Conservation (phyloP, 2,888 invertebrate species). For the Stomorhina lunata region DNA sequence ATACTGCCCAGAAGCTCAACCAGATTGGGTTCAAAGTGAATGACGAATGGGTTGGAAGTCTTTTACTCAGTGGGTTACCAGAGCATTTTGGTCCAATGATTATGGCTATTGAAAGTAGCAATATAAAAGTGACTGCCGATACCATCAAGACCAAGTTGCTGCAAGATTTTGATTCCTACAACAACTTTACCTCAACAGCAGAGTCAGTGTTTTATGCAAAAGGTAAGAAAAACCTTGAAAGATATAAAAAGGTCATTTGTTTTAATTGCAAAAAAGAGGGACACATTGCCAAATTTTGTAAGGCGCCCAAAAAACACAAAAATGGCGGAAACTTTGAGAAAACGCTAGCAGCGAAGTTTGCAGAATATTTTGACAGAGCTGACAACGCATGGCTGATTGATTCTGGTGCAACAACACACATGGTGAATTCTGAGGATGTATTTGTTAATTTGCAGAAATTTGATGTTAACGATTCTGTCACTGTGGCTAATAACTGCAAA, state of each 20-base stretch:
- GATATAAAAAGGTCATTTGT: neutral
- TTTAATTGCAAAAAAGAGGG: constrained; percentile 1
- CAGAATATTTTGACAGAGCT: constrained; percentile 1
- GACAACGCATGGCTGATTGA: neutral
- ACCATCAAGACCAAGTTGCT: constrained; percentile 17
- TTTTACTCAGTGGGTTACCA: constrained; percentile 18
- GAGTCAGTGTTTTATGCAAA: neutral
- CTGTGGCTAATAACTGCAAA: neutral
- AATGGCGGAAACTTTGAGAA: neutral
- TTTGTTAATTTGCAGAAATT: neutral
- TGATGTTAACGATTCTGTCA: neutral
- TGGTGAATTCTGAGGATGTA: neutral
- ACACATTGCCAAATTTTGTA: constrained; percentile 13
- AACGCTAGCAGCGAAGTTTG: neutral
- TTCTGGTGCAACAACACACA: constrained; percentile 24
- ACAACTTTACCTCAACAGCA: neutral
- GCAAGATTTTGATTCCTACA: constrained; percentile 37
- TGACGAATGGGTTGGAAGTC: constrained; percentile 35
- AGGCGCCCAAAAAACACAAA: neutral
- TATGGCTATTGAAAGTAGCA: constrained; percentile 28
- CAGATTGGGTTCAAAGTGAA: constrained; percentile 27
- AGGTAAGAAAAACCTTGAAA: neutral
- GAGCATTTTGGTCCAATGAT: constrained; percentile 36
- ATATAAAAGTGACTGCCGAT: constrained; percentile 4
- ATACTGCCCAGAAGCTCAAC: constrained; percentile 41